phyloP scores from a whole-genome alignment of 2,888 invertebrate genomes.

The Leucophenga montana region DNA sequence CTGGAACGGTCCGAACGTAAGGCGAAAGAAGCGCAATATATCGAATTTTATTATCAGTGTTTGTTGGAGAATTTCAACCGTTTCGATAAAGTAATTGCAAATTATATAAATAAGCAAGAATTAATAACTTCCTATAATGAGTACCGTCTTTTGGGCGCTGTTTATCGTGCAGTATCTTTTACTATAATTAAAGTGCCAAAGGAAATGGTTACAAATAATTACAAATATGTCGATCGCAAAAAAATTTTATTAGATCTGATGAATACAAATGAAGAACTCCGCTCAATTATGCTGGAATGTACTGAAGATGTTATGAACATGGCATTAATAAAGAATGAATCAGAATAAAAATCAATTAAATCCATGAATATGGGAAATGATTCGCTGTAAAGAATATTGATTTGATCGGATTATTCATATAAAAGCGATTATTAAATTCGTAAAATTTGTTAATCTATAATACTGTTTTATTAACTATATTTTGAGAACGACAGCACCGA shows the following conservation, averaged over 20 bases:
- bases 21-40: conserved; percentile 44
- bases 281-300: conserved; percentile 43
- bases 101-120: conserved; percentile 45
- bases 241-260: conserved; percentile 41
- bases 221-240: conserved; percentile 54
- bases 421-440: too few species aligned
- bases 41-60: conserved; percentile 58
- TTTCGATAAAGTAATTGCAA: conserved; percentile 50
- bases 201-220: conserved; percentile 55
- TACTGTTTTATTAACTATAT: too few species aligned
- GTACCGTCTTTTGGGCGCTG: conserved; percentile 54
- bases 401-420: too few species aligned
- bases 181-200: conserved; percentile 59
- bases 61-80: conserved; percentile 59
- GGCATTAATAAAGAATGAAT: conserved; percentile 35
- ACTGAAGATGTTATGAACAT: conserved; percentile 48
- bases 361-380: not conserved
- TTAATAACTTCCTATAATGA: conserved; percentile 59
- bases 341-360: not conserved
- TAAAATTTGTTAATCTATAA: too few species aligned
- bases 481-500: too few species aligned
- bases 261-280: conserved; percentile 45
- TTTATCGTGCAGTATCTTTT: conserved; percentile 57
- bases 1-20: conserved; percentile 44
- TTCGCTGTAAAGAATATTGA: not conserved